A percentile compares a stretch with the other conserved stretches of the same genome.
phyloP scores from a whole-genome alignment of 2,113 vertebrate genomes.

The Tamias sibiricus region DNA sequence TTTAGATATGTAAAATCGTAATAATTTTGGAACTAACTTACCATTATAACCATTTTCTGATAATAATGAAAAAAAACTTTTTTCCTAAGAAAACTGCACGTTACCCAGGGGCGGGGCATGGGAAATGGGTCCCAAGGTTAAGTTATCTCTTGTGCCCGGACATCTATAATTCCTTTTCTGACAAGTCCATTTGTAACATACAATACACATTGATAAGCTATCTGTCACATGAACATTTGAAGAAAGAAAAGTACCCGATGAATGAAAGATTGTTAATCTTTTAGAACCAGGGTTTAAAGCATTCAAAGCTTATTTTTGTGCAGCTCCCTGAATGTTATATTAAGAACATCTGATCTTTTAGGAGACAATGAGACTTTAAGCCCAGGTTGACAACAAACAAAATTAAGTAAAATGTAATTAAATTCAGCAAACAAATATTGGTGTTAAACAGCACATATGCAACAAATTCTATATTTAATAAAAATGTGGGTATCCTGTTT shows the following conservation, averaged over 20 bases:
- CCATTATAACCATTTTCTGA: constrained; percentile 75
- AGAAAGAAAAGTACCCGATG: constrained; percentile 77
- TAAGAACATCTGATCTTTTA: constrained; percentile 25
- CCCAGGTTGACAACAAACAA: background rate
- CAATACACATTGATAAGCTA: constrained; percentile 86
- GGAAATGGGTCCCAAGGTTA: constrained; percentile 83
- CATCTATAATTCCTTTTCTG: constrained; percentile 82
- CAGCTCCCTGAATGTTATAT: constrained; percentile 38
- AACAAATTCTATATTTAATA: constrained; percentile 20
- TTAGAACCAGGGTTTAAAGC: constrained; percentile 72
- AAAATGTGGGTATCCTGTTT: background rate
- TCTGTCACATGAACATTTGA: constrained; percentile 83
- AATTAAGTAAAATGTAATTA: constrained; percentile 6
- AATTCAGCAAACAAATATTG: constrained; percentile 23
- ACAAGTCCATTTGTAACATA: constrained; percentile 82
- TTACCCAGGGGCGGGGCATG: constrained; percentile 81
- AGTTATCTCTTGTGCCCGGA: constrained; percentile 85
- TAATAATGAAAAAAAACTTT: constrained; percentile 77
- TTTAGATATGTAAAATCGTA: constrained; percentile 69
- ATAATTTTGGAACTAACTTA: constrained; percentile 64
- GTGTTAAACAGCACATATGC: background rate
- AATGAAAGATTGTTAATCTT: constrained; percentile 78
- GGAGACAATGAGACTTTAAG: constrained; percentile 35
- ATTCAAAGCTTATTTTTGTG: constrained; percentile 62
- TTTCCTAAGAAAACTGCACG: constrained; percentile 60